Evolutionary conservation across 2,888 invertebrate species (phyloP).

Genomic region (Tupiocoris notatus): DNA sequence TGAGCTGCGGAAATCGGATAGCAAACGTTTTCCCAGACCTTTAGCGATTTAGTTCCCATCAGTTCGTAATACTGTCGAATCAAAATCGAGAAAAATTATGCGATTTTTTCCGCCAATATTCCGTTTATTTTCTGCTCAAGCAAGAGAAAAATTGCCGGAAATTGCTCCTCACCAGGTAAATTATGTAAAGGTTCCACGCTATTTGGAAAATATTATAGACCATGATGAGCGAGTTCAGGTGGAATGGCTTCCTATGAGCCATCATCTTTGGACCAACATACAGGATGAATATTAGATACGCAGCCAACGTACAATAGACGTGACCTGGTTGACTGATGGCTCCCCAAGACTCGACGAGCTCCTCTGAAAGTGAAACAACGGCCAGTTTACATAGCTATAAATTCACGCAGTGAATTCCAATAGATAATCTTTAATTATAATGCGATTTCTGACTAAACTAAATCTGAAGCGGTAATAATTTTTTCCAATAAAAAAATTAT

Average conservation of each 20-base stretch:
- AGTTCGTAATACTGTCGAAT: conserved; percentile 40
- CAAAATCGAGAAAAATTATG: too few relatives aligned
- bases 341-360: conserved; percentile 34
- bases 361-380: conserved; percentile 26
- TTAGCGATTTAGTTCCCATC: conserved; percentile 37
- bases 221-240: conserved; percentile 65
- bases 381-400: too few relatives aligned
- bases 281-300: conserved; percentile 62
- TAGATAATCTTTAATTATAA: too few relatives aligned
- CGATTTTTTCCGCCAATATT: too few relatives aligned
- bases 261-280: conserved; percentile 66
- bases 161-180: conserved; percentile 43
- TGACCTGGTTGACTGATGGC: conserved; percentile 64
- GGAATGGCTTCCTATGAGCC: conserved; percentile 66
- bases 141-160: too few relatives aligned
- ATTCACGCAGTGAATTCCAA: too few relatives aligned
- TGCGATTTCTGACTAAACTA: too few relatives aligned
- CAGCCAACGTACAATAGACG: conserved; percentile 56
- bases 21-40: conserved; percentile 41
- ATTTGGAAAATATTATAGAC: conserved; percentile 82
- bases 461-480: too few relatives aligned
- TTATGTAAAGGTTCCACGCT: conserved; percentile 49
- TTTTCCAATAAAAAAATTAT: too few relatives aligned
- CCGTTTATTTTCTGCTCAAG: too few relatives aligned
- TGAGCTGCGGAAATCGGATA: conserved; percentile 35